Base-by-base conservation (phyloP, 2,797 vertebrate species). In the Hypotaenidia okinawae region DNA sequence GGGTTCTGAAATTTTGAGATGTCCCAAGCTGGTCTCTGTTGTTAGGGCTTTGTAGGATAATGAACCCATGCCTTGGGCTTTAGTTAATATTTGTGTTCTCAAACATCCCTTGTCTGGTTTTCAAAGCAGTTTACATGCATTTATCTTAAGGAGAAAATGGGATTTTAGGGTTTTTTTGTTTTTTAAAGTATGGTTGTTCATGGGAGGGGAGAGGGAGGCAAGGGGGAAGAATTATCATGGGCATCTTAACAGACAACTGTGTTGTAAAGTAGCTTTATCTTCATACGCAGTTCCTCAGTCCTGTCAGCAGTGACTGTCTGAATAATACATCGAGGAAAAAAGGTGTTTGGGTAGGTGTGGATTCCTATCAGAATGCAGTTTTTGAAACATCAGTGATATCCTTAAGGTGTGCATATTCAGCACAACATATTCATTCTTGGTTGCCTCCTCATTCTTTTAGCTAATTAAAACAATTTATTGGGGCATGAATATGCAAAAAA, bases 401-500 rank as follows among this genome's bases (percentile, higher is more conserved):
- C 47, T 89, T 87, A 78, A 82, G 25, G 59, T 61, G 41, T 80
- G 78, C 11, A 43, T 35, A 78, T 61, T 94, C 89, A 91, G 94
- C 89, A 94, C 52, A 95, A 41, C 41, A 19, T 84, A 92, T 84
- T 79, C 11, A 72, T 94, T 95, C 27, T 21, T 94, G 69, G 39
- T 95, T 97, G 80, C 72, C n/a, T 96, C 67, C 22, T 96, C 64
- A 83, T 92, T 96, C 85, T 88, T 97, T 95, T 68, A 96, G 76
- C 28, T 76, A 96, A 97, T 97, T 97, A 97, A 94, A 93, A 81
- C 92, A 93, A 96, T 96, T 97, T 97, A 97, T 94, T 95, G 85
- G 63, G 66, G 81, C 76, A 94, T 97, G 95, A 97, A 97, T 97
- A 96, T 96, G 91, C 86, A 45, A 45, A 45, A 45, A 43, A n/a